Conservation (phyloP, 1,140 invertebrate genomes). For the Phthorimaea operculella region DNA sequence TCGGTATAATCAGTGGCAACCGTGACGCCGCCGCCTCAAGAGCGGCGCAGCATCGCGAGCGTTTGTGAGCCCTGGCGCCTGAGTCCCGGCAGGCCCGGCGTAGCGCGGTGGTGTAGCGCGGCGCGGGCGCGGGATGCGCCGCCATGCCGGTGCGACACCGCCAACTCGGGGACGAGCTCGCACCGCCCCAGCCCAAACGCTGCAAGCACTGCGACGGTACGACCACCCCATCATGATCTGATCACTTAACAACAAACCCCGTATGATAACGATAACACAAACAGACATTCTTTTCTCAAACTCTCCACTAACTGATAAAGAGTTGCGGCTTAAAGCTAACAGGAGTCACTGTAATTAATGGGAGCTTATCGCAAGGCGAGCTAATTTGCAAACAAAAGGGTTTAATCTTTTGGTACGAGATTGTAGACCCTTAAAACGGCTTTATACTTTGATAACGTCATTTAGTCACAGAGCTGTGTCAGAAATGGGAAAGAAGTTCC, state of each 20-base stretch:
- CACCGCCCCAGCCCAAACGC: constrained; percentile 66
- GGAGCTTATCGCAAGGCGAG: no score
- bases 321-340: no score
- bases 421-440: no score
- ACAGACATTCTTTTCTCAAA: no score
- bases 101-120: constrained; percentile 41
- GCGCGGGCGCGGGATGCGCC: constrained; percentile 63
- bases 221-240: constrained; percentile 11
- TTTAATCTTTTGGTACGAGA: no score
- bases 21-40: constrained; percentile 52
- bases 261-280: background rate
- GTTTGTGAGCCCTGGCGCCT: constrained; percentile 11
- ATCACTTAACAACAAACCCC: background rate
- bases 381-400: no score
- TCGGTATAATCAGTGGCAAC: constrained; percentile 55
- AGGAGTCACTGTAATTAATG: no score
- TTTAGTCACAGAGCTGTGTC: no score
- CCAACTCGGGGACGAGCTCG: constrained; percentile 60
- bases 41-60: constrained; percentile 41
- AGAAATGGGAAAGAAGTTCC: no score
- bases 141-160: constrained; percentile 66
- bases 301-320: no score
- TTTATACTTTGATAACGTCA: no score
- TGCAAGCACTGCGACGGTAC: constrained; percentile 69
- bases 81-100: constrained; percentile 29